phyloP scores from a whole-genome alignment of 2,888 invertebrate species.

The Pristionchus arcanus region DNA sequence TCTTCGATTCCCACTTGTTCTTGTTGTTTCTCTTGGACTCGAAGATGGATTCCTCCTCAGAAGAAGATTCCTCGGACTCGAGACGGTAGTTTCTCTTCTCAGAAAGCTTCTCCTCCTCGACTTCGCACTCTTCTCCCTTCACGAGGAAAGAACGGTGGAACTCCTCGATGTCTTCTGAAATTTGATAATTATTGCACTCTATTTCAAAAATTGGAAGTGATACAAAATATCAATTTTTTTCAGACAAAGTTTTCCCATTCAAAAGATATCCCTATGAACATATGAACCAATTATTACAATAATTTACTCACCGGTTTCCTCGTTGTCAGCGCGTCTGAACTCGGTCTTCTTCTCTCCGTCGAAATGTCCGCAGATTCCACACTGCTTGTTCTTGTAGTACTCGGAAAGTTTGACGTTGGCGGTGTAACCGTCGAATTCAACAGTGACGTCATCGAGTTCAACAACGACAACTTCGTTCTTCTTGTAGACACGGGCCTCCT shows the following conservation, averaged over 20 bases:
- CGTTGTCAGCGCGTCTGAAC: constrained; percentile 60
- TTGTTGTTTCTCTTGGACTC: background rate
- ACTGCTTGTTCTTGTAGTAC: constrained; percentile 55
- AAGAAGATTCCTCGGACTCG: constrained; percentile 38
- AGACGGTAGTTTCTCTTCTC: background rate
- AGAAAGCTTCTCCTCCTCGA: constrained; percentile 54
- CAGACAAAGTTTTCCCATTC: background rate
- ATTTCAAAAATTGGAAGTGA: too few species aligned
- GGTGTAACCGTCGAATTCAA: constrained; percentile 52
- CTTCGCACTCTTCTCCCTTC: constrained; percentile 55
- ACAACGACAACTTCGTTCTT: constrained; percentile 57
- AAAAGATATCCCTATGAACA: too few species aligned
- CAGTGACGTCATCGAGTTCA: constrained; percentile 57
- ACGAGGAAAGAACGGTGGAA: constrained; percentile 56
- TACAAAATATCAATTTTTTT: background rate
- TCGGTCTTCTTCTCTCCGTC: constrained; percentile 58
- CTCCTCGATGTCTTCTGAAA: constrained; percentile 54
- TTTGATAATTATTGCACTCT: background rate
- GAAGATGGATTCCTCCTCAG: constrained; percentile 10
- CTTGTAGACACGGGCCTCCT: background rate
- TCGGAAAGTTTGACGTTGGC: constrained; percentile 46
- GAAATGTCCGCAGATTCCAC: constrained; percentile 62
- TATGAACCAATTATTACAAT: too few species aligned
- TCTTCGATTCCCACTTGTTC: constrained; percentile 29
- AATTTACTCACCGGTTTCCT: constrained; percentile 54